phyloP scores from a whole-genome alignment of 2,113 vertebrate genomes.

The Ammospiza caudacuta region DNA sequence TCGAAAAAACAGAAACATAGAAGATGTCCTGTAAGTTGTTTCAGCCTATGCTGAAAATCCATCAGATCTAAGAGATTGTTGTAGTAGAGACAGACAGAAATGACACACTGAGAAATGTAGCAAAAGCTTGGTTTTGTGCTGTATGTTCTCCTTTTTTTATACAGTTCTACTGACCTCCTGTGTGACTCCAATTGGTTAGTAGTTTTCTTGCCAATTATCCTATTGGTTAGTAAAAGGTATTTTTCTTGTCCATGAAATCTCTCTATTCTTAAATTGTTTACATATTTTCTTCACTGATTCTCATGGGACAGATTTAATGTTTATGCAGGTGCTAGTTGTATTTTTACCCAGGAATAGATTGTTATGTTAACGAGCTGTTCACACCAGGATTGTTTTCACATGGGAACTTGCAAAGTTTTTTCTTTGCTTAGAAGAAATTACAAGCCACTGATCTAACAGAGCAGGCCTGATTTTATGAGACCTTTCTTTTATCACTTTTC shows the following conservation, averaged over 20 bases:
- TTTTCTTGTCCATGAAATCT: neutral
- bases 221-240: neutral
- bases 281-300: neutral
- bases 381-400: neutral
- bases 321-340: neutral
- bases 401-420: neutral
- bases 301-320: neutral
- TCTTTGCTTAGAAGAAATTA: neutral
- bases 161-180: neutral
- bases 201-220: neutral
- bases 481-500: neutral
- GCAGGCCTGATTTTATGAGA: neutral
- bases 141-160: neutral
- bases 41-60: neutral
- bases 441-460: neutral
- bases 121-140: neutral
- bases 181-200: neutral
- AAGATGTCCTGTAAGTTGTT: neutral
- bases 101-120: neutral
- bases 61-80: neutral
- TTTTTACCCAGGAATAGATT: neutral
- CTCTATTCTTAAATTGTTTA: neutral
- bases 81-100: neutral
- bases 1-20: neutral
- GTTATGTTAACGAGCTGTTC: neutral